Conservation (phyloP, 1,140 invertebrate genomes). For the Drosophila auraria region DNA sequence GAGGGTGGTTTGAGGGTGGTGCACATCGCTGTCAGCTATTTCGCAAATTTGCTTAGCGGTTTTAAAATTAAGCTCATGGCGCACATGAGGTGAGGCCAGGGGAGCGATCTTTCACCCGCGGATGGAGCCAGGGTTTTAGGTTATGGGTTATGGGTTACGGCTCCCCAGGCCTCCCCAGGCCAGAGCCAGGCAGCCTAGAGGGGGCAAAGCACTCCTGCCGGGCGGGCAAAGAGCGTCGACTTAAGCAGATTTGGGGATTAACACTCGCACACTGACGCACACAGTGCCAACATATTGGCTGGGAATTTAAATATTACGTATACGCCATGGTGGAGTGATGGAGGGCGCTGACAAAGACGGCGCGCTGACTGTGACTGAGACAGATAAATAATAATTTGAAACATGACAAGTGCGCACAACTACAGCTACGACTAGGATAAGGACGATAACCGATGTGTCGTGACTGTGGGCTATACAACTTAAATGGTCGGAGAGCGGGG, state of each 20-base stretch:
- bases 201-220: constrained; percentile 67
- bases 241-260: constrained; percentile 77
- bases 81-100: constrained; percentile 11
- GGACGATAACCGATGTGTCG: constrained; percentile 50
- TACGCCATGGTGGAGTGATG: constrained; percentile 33
- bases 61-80: constrained; percentile 71
- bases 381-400: constrained; percentile 75
- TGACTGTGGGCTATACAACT: constrained; percentile 65
- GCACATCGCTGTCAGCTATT: constrained; percentile 60
- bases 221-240: constrained; percentile 56
- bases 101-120: constrained; percentile 58
- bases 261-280: constrained; percentile 46
- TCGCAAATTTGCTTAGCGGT: constrained; percentile 78
- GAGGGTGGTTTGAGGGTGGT: constrained; percentile 6
- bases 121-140: constrained; percentile 25
- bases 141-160: constrained; percentile 33
- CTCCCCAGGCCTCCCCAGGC: constrained; percentile 9
- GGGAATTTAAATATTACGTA: constrained; percentile 72
- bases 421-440: constrained; percentile 31
- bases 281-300: constrained; percentile 67
- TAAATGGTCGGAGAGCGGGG: constrained; percentile 54
- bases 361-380: constrained; percentile 24
- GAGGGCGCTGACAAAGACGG: constrained; percentile 4
- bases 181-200: constrained; percentile 57
- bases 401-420: constrained; percentile 66